Base-by-base conservation (phyloP, 2,888 invertebrate species). In the Sphinx pinastri region DNA sequence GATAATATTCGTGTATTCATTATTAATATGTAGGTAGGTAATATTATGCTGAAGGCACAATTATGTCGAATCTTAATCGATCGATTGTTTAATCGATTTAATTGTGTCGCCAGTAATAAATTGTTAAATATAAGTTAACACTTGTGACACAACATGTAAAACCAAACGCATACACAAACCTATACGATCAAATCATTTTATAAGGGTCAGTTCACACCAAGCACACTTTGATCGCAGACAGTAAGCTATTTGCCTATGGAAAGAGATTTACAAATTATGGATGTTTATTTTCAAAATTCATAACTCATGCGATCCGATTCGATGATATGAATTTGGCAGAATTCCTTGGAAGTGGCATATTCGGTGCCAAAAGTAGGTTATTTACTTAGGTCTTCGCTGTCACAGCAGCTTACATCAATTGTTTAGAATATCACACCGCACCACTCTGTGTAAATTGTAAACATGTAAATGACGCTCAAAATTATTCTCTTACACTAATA, bases 1-100 rank as follows among this genome's bases (percentile, higher is more conserved):
- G 84, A 73, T 85, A 84, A 81, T 79, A 47, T 58, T 63, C 66
- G 57, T 69, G 66, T 68, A 68, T 55, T 59, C 52, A 52, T 49
- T 51, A 51, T 49, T 68, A 68, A 71, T 71, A 59, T 70, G 25
- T 67, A 51, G 49, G 59, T 67, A 70, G 25, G 38, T 67, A 59
- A 67, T 67, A 70, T 47, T 52, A 14, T 59, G 54, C 45, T 63
- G 63, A 47, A 47, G 49, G 19, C 63, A 49, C 63, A 63, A 47
- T 47, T 16, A 47, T 49, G 19, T 49, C 58, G 31, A 58, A 25
- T 25, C 25, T 25, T 38, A 31, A 31, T 58, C 6, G 54, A 16
- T 55, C 19, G 55, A 55, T 54, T 55, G 11, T 31, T 58, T 58
- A 14, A 38, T 58, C 25, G 10, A 38, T 58, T 51, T 63, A 16